A percentile compares a stretch with the other conserved stretches of the same genome.
phyloP scores from a whole-genome alignment of 1,140 invertebrate genomes.

The Centruroides vittatus region DNA sequence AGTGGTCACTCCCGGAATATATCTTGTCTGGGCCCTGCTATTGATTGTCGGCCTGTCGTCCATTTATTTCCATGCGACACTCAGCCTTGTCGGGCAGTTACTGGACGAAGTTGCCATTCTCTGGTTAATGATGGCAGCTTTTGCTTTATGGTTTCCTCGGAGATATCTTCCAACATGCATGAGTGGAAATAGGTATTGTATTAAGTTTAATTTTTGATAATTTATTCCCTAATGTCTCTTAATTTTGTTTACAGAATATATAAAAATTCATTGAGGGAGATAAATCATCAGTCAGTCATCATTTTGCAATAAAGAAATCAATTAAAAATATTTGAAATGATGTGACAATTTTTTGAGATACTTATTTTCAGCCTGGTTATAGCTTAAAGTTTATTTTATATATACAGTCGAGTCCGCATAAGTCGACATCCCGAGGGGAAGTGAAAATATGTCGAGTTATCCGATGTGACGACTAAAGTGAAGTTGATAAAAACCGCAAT shows the following conservation, averaged over 20 bases:
- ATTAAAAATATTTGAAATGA: too few species aligned
- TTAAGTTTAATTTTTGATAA: neutral
- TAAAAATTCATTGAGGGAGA: too few species aligned
- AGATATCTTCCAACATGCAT: conserved; percentile 47
- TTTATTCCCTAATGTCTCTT: conserved; percentile 12
- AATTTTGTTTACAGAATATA: conserved; percentile 28
- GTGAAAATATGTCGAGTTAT: too few species aligned
- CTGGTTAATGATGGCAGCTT: conserved; percentile 60
- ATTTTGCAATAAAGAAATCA: too few species aligned
- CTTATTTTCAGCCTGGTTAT: too few species aligned
- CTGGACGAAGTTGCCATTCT: conserved; percentile 63
- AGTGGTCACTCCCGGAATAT: conserved; percentile 54
- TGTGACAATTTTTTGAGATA: too few species aligned
- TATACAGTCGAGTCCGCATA: too few species aligned
- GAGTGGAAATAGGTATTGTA: conserved; percentile 45
- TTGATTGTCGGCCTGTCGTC: conserved; percentile 62
- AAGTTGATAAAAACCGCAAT: too few species aligned
- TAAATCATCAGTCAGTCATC: too few species aligned
- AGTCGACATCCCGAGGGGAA: too few species aligned
- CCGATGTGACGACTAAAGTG: too few species aligned
- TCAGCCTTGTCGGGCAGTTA: conserved; percentile 61
- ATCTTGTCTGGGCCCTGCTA: conserved; percentile 56
- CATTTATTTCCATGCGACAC: conserved; percentile 67
- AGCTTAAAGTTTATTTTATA: too few species aligned
- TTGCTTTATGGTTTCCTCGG: conserved; percentile 54